Base-by-base conservation (phyloP, 2,888 invertebrate species). In the Scaptomyza cyrtandrae region DNA sequence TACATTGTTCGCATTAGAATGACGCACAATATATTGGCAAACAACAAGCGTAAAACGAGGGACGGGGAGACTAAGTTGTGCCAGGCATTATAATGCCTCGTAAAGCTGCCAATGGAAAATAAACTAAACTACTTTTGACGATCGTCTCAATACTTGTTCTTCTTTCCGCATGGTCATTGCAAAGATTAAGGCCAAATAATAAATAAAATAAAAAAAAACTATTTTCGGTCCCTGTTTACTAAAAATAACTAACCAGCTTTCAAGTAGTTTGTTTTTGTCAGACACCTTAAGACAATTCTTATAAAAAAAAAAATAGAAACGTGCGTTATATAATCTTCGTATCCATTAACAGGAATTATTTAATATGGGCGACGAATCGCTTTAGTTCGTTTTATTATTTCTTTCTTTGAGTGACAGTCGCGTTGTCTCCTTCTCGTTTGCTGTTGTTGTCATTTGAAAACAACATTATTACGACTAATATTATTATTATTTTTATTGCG, bases 391-490 rank as follows among this genome's bases (percentile, higher is more conserved):
- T 33, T 39, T 14, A 9, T 3, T 41, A 7, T 37, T 1, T 2
- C 0, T 14, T 14, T 37, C 45, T 74, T 66, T 66, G 71, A 78
- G 63, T 75, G 71, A 78, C 72, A 71, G 56, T 67, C 41, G 46
- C 58, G 45, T 29, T 45, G 37, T 56, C 61, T 45, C 39, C 53
- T 55, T 55, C 46, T 16, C 58, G 63, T 50, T 9, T 10, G 62
- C 45, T 60, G 66, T 61, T 56, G 53, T 56, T 56, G 63, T 54
- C 73, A 66, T 61, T 75, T 58, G 75, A 74, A 61, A 70, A 61
- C 61, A 75, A 60, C 71, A 75, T 85, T 82, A 83, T 85, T 80
- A 75, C 71, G 79, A 82, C 68, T 76, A 83, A 76, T 83, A 83
- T 80, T 83, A 83, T 80, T 82, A 75, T 75, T 80, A 64, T 65